Base-by-base conservation (phyloP, 1,140 invertebrate species). In the Eriosoma lanigerum region DNA sequence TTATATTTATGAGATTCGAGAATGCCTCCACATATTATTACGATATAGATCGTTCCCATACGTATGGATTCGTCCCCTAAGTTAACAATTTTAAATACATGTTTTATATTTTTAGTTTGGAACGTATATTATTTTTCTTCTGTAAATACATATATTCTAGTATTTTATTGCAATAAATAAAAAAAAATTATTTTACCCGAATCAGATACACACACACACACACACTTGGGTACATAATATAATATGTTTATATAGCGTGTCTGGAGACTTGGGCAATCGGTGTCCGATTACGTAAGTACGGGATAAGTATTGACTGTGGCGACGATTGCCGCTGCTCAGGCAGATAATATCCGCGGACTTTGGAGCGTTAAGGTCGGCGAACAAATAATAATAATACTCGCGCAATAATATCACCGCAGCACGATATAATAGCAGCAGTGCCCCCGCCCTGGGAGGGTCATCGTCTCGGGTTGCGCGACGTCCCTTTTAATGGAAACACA, bases 401-500 rank as follows among this genome's bases (percentile, higher is more conserved):
- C 32, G 32, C 32, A 75, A 75, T 56, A 75, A 75, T 72, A 29
- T 50, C 24, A 60, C 26, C 24, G 56, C 56, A 58, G 13, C 56
- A 26, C 58, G 24, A 26, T 5, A 26, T 9, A 52, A 52, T 54
- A 38, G 50, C 19, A 21, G 29, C n/a, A 29, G 64, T 19, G 64
- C 29, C 50, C 32, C 32, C 32, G 52, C 5, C 26, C n/a, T 32
- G 19, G 38, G 54, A 58, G 73, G 54, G 73, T 76, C 32, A 38
- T 38, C 32, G 32, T 38, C 54, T 76, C 56, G 73, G 56, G 72
- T 76, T 76, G 72, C 70, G 52, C 72, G 26, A 56, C 72, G 26
- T 75, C 72, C 72, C 73, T 76, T 76, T 76, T 76, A 76, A 76
- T 46, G 73, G 73, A 76, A 76, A 76, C 38, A 76, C 73, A 58